Base-by-base conservation (phyloP, 2,113 vertebrate species). In the Nettapus auritus region DNA sequence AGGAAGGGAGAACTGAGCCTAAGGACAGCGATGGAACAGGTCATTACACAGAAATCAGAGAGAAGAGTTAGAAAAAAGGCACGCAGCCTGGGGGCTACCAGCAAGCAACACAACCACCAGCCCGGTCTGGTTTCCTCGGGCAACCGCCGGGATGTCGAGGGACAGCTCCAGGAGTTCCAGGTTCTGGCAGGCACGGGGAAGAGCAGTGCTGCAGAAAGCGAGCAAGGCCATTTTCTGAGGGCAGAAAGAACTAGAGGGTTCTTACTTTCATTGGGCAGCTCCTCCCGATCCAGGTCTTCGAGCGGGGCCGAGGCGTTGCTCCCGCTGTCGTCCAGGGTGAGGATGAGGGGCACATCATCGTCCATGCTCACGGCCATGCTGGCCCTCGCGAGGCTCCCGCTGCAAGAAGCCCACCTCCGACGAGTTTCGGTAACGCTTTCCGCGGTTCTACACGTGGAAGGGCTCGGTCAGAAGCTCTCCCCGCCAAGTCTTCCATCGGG, bases 301-400 rank as follows among this genome's bases (percentile, higher is more conserved):
- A 97, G 98, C 64, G 96, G 97, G 73, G 98, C 97, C 28, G 98
- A 97, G 7, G 97, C 90, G 68, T 97, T 94, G 91, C 97, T 97
- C 8, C 98, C 98, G 13, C 92, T 59, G 62, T 99, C 99, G 5
- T 99, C 99, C 98, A 99, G 98, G 73, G 99, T 99, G 92, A 99
- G 94, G 93, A 99, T 99, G 40, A 99, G 98, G 40, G 99, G 99
- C 21, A 99, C 99, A 5, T 99, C 99, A 46, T 99, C 99, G 79
- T 99, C 98, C 86, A 97, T 88, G 53, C 95, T 98, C 94, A 98
- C 98, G 56, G 99, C 98, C 92, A 98, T 98, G 55, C 38, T 64
- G 64, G 9, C 60, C 68, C 40, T 21, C 10, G 73, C 25, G 90
- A 87, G 89, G 82, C 90, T 36, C 42, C 46, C 11, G 20, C 46